A percentile compares a stretch with the other conserved stretches of the same genome.
These are phyloP conservation scores for Lepidothrix coronata DNA, from an alignment of 2,113 vertebrate genomes.

Conservation along the genomic window DNA sequence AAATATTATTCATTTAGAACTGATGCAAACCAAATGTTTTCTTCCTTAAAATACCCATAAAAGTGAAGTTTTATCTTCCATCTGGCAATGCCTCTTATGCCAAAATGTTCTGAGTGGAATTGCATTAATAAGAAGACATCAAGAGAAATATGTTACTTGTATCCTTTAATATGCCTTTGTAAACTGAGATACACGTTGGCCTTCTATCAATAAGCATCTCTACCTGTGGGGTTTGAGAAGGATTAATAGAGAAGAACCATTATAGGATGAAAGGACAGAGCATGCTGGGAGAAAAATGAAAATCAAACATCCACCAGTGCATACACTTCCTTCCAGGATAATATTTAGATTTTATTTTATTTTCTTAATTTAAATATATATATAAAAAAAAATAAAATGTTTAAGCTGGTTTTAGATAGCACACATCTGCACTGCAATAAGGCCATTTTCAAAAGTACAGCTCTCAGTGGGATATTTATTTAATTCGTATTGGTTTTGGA, in stretches of 20 bases:
- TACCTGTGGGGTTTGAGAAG: slow-evolving; percentile 74
- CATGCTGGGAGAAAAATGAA: slow-evolving; percentile 78
- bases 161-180: slow-evolving; percentile 71
- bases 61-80: slow-evolving; percentile 75
- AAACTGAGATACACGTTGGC: slow-evolving; percentile 60
- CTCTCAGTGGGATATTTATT: slow-evolving; percentile 78
- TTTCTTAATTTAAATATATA: slow-evolving; percentile 61
- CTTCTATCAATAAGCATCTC: slow-evolving; percentile 76
- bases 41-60: slow-evolving; percentile 64
- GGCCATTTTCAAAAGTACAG: slow-evolving; percentile 72
- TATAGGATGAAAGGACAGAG: slow-evolving; percentile 74
- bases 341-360: slow-evolving; percentile 71
- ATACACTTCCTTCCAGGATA: slow-evolving; percentile 76
- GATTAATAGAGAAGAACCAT: slow-evolving; percentile 75
- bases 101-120: slow-evolving; percentile 70
- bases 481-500: slow-evolving; percentile 80
- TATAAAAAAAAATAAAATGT: slow-evolving; percentile 45
- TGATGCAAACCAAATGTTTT: slow-evolving; percentile 77
- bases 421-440: slow-evolving; percentile 71
- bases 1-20: slow-evolving; percentile 71
- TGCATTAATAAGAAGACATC: slow-evolving; percentile 77
- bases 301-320: slow-evolving; percentile 74
- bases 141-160: slow-evolving; percentile 75
- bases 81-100: slow-evolving; percentile 73
- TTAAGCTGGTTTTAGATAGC: slow-evolving; percentile 72